Evolutionary conservation across 2,797 vertebrate genomes (phyloP).

Genomic region (Acanthornis magna): DNA sequence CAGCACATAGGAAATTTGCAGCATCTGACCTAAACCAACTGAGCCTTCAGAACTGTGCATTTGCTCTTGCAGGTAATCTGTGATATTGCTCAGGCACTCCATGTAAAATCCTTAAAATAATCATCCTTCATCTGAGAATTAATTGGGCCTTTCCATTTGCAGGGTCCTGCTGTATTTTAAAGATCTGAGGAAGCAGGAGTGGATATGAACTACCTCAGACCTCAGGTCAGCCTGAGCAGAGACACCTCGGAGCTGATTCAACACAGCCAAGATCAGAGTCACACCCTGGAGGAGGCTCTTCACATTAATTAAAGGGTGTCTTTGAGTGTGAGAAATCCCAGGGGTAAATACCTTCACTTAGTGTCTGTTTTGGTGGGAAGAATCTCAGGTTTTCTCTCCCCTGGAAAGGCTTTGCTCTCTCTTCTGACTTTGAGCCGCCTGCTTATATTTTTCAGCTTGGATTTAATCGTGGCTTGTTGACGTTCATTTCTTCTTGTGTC

Average conservation of each 20-base stretch:
- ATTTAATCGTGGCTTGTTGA: slow-evolving; percentile 1
- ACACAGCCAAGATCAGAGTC: neutral
- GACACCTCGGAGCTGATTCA: neutral
- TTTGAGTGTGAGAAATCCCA: neutral
- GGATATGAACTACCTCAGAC: neutral
- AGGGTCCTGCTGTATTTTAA: neutral
- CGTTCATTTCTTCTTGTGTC: neutral
- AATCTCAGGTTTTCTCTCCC: neutral
- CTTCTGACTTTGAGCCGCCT: neutral
- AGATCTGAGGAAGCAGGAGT: neutral
- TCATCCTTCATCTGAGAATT: neutral
- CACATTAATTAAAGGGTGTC: neutral
- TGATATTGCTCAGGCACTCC: neutral
- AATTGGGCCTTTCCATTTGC: neutral
- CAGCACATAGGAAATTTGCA: fast-evolving
- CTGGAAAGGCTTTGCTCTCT: neutral
- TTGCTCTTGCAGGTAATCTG: neutral
- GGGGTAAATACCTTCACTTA: neutral
- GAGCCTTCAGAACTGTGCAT: neutral
- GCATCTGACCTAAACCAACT: neutral
- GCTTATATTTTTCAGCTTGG: neutral
- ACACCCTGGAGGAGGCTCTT: neutral
- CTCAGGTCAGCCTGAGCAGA: neutral
- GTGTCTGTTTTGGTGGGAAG: neutral
- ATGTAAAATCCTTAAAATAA: neutral